These are phyloP conservation scores for Congeria kusceri DNA, from an alignment of 2,888 invertebrate species.

Conservation along the genomic window DNA sequence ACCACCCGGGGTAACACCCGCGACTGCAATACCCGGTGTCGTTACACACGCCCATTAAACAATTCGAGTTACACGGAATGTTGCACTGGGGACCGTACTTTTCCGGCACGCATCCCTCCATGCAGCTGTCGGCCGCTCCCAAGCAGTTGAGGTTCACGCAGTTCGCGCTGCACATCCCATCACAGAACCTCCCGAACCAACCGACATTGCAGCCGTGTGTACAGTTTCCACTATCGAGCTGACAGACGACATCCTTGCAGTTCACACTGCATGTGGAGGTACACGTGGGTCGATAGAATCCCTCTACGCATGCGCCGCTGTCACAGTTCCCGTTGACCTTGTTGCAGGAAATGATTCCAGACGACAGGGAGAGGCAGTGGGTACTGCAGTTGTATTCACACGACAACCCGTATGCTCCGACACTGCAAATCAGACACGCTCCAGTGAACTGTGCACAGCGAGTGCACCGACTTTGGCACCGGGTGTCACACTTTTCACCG, in stretches of 20 bases:
- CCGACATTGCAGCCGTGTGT: slow-evolving; percentile 32
- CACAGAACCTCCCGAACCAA: slow-evolving; percentile 34
- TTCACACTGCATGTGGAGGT: slow-evolving; percentile 20
- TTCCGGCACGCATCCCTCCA: slow-evolving; percentile 38
- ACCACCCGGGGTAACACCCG: slow-evolving; percentile 40
- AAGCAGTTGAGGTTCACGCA: slow-evolving; percentile 43
- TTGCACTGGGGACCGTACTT: slow-evolving; percentile 39
- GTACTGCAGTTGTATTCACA: slow-evolving; percentile 52
- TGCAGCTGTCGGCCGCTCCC: slow-evolving; percentile 24
- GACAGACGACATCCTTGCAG: slow-evolving; percentile 20
- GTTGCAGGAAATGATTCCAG: slow-evolving; percentile 26
- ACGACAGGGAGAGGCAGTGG: slow-evolving; percentile 18
- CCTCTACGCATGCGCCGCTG: slow-evolving; percentile 23
- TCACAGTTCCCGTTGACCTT: slow-evolving; percentile 39
- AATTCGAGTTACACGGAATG: slow-evolving; percentile 22
- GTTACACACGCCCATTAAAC: slow-evolving; percentile 23
- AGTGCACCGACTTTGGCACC: slow-evolving; percentile 13
- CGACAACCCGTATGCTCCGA: slow-evolving; percentile 30
- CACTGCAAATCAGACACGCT: neutral
- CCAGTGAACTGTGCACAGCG: slow-evolving; percentile 20
- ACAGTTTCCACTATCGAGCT: slow-evolving; percentile 29
- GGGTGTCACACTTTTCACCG: slow-evolving; percentile 29
- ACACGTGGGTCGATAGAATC: slow-evolving; percentile 37
- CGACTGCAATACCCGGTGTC: slow-evolving; percentile 37
- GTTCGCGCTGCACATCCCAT: slow-evolving; percentile 36